These are phyloP conservation scores for Chloropsis cyanopogon DNA, from an alignment of 2,113 vertebrate genomes.

Conservation along the genomic window DNA sequence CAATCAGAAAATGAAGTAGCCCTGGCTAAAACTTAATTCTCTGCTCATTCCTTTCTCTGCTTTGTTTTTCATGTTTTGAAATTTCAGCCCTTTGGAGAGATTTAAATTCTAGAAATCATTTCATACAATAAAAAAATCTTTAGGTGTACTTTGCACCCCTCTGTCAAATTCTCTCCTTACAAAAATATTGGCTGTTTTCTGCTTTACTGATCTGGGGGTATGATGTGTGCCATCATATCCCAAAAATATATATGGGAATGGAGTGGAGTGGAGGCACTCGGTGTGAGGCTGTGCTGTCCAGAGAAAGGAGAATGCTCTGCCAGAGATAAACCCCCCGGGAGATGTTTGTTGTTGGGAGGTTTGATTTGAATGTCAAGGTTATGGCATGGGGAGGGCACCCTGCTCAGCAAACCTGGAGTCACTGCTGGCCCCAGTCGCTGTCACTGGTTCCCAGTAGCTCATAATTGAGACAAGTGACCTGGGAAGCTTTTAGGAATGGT, in stretches of 20 bases:
- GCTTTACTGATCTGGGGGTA: not conserved
- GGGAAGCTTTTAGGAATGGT: not conserved
- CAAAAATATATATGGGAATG: not conserved
- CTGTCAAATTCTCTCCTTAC: not conserved
- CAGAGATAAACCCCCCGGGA: not conserved
- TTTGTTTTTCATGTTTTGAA: not conserved
- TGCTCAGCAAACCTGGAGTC: not conserved
- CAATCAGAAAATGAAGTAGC: not conserved
- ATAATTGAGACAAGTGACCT: not conserved
- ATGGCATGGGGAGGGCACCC: not conserved
- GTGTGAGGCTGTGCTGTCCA: not conserved
- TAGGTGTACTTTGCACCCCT: not conserved
- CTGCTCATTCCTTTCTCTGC: not conserved
- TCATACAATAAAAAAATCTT: not conserved
- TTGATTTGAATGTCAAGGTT: not conserved
- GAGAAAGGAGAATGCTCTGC: not conserved
- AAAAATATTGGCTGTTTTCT: not conserved
- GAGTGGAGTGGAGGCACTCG: fast-evolving
- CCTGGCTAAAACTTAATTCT: not conserved
- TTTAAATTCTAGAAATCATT: not conserved
- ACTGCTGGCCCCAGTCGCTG: fast-evolving
- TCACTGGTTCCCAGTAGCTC: not conserved
- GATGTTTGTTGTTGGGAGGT: not conserved
- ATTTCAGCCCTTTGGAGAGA: not conserved
- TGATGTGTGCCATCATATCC: not conserved